These are phyloP conservation scores for Drosophila novamexicana DNA, from an alignment of 1,140 invertebrate species.

Conservation along the genomic window DNA sequence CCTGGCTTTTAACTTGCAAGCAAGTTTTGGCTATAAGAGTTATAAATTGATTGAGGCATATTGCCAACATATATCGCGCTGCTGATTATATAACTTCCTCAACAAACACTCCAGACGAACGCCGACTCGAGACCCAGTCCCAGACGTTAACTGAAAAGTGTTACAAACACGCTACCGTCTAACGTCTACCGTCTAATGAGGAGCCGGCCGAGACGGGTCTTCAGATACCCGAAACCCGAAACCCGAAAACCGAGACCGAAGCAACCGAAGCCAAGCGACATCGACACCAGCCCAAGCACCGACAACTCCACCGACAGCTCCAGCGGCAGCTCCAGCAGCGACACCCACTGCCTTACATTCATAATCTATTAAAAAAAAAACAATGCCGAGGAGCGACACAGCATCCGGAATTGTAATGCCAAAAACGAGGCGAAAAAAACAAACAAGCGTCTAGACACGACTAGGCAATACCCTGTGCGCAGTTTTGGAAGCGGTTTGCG, in stretches of 20 bases:
- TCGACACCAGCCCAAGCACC: conserved; percentile 14
- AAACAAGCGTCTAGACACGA: conserved; percentile 22
- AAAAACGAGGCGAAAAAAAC: conserved; percentile 45
- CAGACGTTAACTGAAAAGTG: conserved; percentile 59
- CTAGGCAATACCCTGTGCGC: not conserved
- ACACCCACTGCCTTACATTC: conserved; percentile 82
- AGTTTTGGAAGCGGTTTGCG: not conserved
- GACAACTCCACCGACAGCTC: conserved; percentile 1
- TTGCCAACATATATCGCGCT: conserved; percentile 57
- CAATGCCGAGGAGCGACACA: conserved; percentile 45
- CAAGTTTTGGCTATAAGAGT: conserved; percentile 66
- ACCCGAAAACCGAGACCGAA: conserved; percentile 22
- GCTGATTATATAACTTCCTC: conserved; percentile 81
- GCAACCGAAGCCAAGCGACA: conserved; percentile 14
- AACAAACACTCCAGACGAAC: conserved; percentile 29
- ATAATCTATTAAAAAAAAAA: conserved; percentile 72
- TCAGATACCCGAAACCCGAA: conserved; percentile 31
- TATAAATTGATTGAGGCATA: conserved; percentile 78
- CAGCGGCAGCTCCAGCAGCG: conserved; percentile 16
- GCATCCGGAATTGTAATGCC: conserved; percentile 75
- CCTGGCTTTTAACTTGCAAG: conserved; percentile 68
- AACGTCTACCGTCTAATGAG: conserved; percentile 62
- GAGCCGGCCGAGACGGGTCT: conserved; percentile 32
- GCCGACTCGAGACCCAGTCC: conserved; percentile 40
- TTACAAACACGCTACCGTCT: conserved; percentile 61